phyloP scores from a whole-genome alignment of 1,140 invertebrate genomes.

The Sycophila sp. region DNA sequence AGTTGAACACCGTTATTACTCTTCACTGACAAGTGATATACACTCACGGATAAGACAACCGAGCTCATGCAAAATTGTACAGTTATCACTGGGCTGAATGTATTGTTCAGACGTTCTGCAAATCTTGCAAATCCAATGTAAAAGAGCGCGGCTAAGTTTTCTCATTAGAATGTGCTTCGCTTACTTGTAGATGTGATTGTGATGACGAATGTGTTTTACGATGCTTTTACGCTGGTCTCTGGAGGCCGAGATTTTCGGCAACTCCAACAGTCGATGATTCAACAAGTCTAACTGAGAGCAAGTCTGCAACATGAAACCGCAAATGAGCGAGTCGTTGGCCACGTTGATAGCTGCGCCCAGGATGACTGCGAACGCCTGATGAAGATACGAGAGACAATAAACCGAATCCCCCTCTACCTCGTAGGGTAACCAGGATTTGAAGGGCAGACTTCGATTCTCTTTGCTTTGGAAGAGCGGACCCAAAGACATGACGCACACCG shows the following conservation, averaged over 20 bases:
- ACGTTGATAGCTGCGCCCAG: not conserved
- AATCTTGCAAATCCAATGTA: no score
- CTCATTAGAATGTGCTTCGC: not conserved
- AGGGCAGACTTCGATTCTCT: conserved; percentile 2
- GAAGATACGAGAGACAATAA: not conserved
- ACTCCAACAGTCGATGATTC: not conserved
- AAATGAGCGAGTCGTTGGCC: not conserved
- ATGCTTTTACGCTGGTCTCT: not conserved
- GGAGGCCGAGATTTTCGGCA: not conserved
- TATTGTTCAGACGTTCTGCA: not conserved
- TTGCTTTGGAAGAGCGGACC: not conserved
- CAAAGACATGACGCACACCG: not conserved
- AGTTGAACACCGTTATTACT: conserved; percentile 60
- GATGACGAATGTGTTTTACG: conserved; percentile 19
- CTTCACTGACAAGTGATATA: conserved; percentile 49
- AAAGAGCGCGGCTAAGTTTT: no score
- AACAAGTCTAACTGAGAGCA: not conserved
- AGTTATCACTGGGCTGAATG: conserved; percentile 33
- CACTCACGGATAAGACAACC: conserved; percentile 35
- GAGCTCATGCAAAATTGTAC: conserved; percentile 41
- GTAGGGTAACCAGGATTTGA: conserved; percentile 11
- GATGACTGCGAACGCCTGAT: not conserved
- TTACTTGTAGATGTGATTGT: conserved; percentile 39
- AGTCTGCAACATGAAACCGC: not conserved
- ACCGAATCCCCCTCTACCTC: no score